These are phyloP conservation scores for Gambelia wislizenii DNA, from an alignment of 2,797 vertebrate genomes.

Conservation along the genomic window DNA sequence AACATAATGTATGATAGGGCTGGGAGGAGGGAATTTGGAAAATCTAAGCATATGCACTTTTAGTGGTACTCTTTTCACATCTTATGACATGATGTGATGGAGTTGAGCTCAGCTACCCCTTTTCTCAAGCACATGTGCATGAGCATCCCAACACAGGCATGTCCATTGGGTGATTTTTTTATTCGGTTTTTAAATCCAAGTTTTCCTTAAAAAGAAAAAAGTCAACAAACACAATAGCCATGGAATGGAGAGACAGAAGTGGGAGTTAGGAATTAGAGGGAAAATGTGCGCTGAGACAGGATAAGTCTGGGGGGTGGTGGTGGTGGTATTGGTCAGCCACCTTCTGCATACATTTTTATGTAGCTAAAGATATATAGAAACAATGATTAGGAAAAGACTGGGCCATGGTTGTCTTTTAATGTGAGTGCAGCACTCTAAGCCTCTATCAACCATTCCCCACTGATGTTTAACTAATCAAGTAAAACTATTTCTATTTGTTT, in stretches of 20 bases:
- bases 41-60: no score
- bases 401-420: background rate
- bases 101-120: no score
- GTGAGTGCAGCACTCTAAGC: background rate
- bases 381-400: background rate
- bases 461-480: background rate
- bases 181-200: background rate
- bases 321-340: background rate
- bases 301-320: background rate
- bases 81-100: no score
- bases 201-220: background rate
- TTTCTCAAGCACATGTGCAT: no score
- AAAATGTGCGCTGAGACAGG: background rate
- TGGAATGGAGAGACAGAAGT: no score
- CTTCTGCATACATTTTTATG: background rate
- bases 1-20: no score
- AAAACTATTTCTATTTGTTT: background rate
- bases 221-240: background rate
- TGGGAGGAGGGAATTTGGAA: no score
- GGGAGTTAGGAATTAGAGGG: no score
- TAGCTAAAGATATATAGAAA: background rate
- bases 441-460: background rate
- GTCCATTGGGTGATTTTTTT: background rate
- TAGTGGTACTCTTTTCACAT: no score
- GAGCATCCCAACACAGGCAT: background rate